Percentiles rank a stretch among this genome's conserved stretches.
These are phyloP conservation scores for Neosilurus hyrtlii DNA, from an alignment of 2,797 vertebrate species.

Conservation along the genomic window DNA sequence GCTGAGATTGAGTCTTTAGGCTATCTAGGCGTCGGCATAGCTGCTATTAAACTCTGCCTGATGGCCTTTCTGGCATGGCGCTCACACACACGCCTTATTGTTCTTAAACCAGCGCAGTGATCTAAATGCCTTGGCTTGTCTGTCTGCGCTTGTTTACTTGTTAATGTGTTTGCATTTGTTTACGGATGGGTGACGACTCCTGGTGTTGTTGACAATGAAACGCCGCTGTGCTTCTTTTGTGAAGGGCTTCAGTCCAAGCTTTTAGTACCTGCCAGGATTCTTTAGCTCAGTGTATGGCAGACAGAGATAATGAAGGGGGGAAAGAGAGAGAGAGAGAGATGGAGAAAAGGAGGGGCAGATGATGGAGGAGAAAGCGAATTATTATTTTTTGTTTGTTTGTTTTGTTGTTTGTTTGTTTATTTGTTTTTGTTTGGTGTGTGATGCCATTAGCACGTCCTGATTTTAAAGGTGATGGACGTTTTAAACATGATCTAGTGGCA, in stretches of 20 bases:
- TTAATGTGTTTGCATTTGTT: conserved; percentile 42
- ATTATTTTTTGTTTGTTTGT: not conserved
- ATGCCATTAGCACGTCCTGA: not conserved
- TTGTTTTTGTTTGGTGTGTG: not conserved
- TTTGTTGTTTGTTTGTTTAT: not conserved
- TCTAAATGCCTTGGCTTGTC: conserved; percentile 28
- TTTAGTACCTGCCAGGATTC: conserved; percentile 43
- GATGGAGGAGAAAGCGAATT: conserved; percentile 16
- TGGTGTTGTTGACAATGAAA: conserved; percentile 36
- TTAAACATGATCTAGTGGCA: not conserved
- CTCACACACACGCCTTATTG: conserved; percentile 28
- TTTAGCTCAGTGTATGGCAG: conserved; percentile 30
- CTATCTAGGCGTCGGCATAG: not conserved
- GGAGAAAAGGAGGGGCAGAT: conserved; percentile 18
- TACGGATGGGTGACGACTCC: conserved; percentile 39
- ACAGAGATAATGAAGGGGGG: conserved; percentile 34
- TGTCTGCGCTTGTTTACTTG: conserved; percentile 33
- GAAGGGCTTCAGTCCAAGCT: conserved; percentile 32
- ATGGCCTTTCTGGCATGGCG: conserved; percentile 34
- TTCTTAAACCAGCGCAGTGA: conserved; percentile 36
- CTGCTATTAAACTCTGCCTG: conserved; percentile 17
- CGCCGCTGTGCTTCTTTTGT: conserved; percentile 34
- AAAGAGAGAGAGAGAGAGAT: not conserved
- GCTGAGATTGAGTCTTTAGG: conserved; percentile 17
- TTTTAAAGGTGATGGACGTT: not conserved